Percentiles rank a stretch among this genome's conserved stretches.
phyloP scores from a whole-genome alignment of 23 tunicate species.

The Aplidium turbinatum region DNA sequence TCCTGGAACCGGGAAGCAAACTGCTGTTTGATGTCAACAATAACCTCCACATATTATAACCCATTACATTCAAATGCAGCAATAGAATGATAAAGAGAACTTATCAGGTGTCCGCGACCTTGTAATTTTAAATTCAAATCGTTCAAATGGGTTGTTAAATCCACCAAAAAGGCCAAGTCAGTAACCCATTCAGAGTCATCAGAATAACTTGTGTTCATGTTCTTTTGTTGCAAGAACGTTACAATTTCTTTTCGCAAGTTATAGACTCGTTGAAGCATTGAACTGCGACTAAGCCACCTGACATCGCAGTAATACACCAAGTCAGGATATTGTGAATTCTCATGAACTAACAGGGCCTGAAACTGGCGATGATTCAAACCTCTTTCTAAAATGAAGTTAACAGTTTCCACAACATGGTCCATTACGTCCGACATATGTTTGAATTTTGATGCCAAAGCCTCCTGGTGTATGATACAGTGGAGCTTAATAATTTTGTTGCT shows the following conservation, averaged over 20 bases:
- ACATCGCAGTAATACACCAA: constrained; percentile 41
- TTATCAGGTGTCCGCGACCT: too few relatives aligned
- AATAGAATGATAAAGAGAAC: too few relatives aligned
- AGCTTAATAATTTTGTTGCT: constrained; percentile 9
- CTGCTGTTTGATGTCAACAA: too few relatives aligned
- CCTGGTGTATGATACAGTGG: constrained; percentile 36
- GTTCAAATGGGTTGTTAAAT: too few relatives aligned
- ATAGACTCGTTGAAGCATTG: constrained; percentile 29
- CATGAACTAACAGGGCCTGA: constrained; percentile 12
- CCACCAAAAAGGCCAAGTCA: too few relatives aligned
- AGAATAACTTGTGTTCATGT: too few relatives aligned
- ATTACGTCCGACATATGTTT: constrained; percentile 10
- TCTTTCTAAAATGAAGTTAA: constrained; percentile 33
- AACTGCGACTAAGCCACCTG: constrained; percentile 36
- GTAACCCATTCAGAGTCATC: too few relatives aligned
- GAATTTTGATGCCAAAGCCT: constrained; percentile 24
- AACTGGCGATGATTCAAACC: constrained; percentile 40
- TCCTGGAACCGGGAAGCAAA: too few relatives aligned
- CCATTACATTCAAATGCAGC: too few relatives aligned
- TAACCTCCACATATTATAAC: too few relatives aligned
- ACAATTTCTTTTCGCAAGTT: constrained; percentile 24
- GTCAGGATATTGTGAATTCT: constrained; percentile 16
- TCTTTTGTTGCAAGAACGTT: constrained; percentile 18
- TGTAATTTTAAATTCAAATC: too few relatives aligned
- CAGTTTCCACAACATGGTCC: constrained; percentile 29